phyloP scores from a whole-genome alignment of 2,888 invertebrate genomes.

The Nomada flava region DNA sequence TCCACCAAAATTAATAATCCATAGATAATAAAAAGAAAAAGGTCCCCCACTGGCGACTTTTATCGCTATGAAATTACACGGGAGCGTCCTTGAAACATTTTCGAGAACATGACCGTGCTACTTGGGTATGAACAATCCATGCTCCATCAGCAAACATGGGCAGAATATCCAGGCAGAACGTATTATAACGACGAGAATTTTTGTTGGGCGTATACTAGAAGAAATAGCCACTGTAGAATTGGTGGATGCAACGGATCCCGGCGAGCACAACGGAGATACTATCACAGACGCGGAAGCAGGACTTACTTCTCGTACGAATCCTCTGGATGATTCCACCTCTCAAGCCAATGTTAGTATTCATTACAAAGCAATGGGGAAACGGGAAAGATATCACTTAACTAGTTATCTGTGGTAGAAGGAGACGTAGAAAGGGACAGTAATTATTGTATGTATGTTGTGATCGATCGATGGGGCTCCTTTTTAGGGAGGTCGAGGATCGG shows the following conservation, averaged over 20 bases:
- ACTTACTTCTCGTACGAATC: slow-evolving; percentile 76
- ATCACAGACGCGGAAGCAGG: slow-evolving; percentile 74
- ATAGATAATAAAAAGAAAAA: neutral
- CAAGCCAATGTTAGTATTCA: slow-evolving; percentile 81
- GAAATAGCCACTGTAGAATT: slow-evolving; percentile 80
- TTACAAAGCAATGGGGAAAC: slow-evolving; percentile 30
- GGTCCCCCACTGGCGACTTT: too few relatives aligned
- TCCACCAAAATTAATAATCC: neutral
- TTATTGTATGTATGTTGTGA: slow-evolving; percentile 13
- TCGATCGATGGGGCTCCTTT: slow-evolving; percentile 30
- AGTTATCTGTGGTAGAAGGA: slow-evolving; percentile 51
- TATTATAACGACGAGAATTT: slow-evolving; percentile 75
- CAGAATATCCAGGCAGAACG: slow-evolving; percentile 33
- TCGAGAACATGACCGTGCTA: slow-evolving; percentile 14
- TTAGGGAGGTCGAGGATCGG: slow-evolving; percentile 39
- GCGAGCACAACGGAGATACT: slow-evolving; percentile 72
- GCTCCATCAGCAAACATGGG: slow-evolving; percentile 9
- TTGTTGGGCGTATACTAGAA: slow-evolving; percentile 78
- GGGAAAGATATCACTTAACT: slow-evolving; percentile 18
- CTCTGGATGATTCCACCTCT: slow-evolving; percentile 77
- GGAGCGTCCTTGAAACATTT: slow-evolving; percentile 32
- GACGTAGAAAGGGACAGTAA: slow-evolving; percentile 42
- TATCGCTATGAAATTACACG: neutral
- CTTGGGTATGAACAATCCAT: slow-evolving; percentile 10
- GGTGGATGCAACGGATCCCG: slow-evolving; percentile 80